phyloP scores from a whole-genome alignment of 30 jellyfish, hydroid and myxozoan genomes.

The Hydractinia echinata region DNA sequence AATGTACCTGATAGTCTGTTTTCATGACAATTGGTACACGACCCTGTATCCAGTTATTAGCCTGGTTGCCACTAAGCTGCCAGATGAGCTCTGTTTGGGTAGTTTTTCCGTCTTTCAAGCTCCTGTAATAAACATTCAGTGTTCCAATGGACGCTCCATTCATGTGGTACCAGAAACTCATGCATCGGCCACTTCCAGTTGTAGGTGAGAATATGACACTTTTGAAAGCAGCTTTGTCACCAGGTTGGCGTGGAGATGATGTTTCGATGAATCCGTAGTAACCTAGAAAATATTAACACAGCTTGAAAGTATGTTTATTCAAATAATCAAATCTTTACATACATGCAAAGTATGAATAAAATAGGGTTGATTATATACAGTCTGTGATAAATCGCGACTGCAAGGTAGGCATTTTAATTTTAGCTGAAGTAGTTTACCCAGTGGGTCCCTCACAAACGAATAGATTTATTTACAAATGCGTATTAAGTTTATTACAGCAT shows the following conservation, averaged over 20 bases:
- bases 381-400: too few species aligned
- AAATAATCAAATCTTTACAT: neutral
- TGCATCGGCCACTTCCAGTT: slow-evolving; percentile 68
- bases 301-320: neutral
- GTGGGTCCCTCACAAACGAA: neutral
- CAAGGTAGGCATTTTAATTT: too few species aligned
- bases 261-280: slow-evolving; percentile 84
- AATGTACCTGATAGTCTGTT: slow-evolving; percentile 51
- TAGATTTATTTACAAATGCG: neutral
- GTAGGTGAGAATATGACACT: slow-evolving; percentile 88
- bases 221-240: slow-evolving; percentile 80
- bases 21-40: slow-evolving; percentile 50
- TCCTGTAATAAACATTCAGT: slow-evolving; percentile 54
- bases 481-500: neutral
- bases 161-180: slow-evolving; percentile 94
- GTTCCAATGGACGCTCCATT: slow-evolving; percentile 88
- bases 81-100: slow-evolving; percentile 40
- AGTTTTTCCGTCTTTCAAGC: slow-evolving; percentile 46
- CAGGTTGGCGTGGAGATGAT: slow-evolving; percentile 82
- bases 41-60: slow-evolving; percentile 80
- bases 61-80: slow-evolving; percentile 87
- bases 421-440: too few species aligned
- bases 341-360: neutral
- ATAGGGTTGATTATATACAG: too few species aligned
- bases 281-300: slow-evolving; percentile 26